Evolutionary conservation across 2,797 vertebrate species (phyloP), one percentile per base, ranked within the genome.

Genomic region (Poeciliopsis presidionis): DNA sequence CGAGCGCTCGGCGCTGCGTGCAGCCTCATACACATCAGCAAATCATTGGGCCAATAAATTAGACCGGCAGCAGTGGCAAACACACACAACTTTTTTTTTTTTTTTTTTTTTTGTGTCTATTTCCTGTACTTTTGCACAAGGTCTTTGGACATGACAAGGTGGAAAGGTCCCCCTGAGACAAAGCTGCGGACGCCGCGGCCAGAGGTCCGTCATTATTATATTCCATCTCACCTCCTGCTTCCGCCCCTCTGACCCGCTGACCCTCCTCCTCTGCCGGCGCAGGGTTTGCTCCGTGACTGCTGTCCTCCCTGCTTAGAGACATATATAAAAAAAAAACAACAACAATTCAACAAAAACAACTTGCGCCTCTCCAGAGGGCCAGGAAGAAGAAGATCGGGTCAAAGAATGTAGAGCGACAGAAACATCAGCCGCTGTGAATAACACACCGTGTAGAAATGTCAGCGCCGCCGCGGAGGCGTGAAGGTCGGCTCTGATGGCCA

Each of bases 111-210:
- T 36, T 4, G 36, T 5, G 39, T 51, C 65, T 53, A 22, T 82
- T 75, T 82, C 39, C 61, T 71, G 74, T 89, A 76, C 88, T 81
- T 84, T 87, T 79, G 83, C 79, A 75, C 90, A 90, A 93, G 92
- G 91, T 93, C 91, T 92, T 84, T 87, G 90, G 90, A 91, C 88
- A 81, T 87, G 89, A 91, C 92, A 90, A 93, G 92, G 93, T 92
- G 92, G 91, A 89, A 88, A 83, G 81, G 63, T 88, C 81, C 91
- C 90, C 93, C 55, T 79, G 93, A 94, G 94, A 93, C 55, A 0
- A 63, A 74, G 78, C 72, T 69, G 85, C 86, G 81, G 81, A 28
- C 43, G 43, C 80, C 28, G 82, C 39, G 61, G 81, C 83, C 61
- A 13, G 81, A 73, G 84, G 86, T 91, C 90, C 85, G 88, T 92